Evolutionary conservation across 2,797 vertebrate genomes (phyloP), one percentile per base, ranked within the genome.

Genomic region (Bradypodion pumilum): DNA sequence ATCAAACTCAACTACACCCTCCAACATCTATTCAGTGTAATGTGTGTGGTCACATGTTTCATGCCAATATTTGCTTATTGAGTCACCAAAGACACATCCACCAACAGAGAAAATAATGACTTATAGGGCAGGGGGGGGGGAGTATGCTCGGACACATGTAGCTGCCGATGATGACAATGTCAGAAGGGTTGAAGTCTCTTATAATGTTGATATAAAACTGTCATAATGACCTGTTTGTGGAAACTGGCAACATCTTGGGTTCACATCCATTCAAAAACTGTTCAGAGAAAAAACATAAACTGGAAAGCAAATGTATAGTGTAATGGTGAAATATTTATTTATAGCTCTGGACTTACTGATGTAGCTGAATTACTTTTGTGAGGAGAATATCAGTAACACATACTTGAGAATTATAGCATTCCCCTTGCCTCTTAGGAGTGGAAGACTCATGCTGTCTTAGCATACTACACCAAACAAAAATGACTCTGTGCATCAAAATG

Each of bases 381-480:
- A n/a, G 40, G 84, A 82, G 0, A 89, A 74, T 15, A 59, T 1
- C 56, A 81, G 56, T 21, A 85, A 85, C 83, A 0, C 1, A 37
- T 5, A 25, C 1, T 35, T 85, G 46, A 85, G 86, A 78, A 23
- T 19, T 80, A 0, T 40, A 29, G 42, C 46, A 46, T 75, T 37
- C 81, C 25, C 49, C 21, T 19, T 27, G 37, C 19, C 69, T 63
- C 37, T 42, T 8, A 37, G 66, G 40, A 88, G 27, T 40, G 0
- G 1, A 84, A 66, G 60, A 32, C 13, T 49, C 37, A 70, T 59
- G n/a, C 72, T 60, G 23, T 68, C 75, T 7, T 37, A 40, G 21
- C 65, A 37, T 46, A 81, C 2, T 74, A 86, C n/a, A 81, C 2
- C 35, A 40, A 72, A 74, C 44, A 77, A 89, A 88, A 84, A 6